Conservation (phyloP, 1,140 invertebrate genomes). For the Kradibia gibbosae region DNA sequence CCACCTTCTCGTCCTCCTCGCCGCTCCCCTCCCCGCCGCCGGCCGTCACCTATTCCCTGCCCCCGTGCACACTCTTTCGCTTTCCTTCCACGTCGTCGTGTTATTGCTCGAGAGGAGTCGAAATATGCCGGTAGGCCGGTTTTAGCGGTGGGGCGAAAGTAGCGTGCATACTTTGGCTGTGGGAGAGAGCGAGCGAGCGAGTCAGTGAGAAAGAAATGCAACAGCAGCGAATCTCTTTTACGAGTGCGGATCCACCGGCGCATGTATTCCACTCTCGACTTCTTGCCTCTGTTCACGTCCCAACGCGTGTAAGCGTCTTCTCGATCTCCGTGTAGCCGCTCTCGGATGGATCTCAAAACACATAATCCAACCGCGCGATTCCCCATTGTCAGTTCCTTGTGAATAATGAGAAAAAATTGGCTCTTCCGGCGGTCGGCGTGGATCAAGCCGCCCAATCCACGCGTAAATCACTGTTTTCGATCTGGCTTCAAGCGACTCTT, state of each 20-base stretch:
- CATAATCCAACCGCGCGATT: neutral
- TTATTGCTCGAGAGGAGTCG: conserved; percentile 52
- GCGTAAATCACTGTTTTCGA: neutral
- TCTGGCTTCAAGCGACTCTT: neutral
- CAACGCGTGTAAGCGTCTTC: neutral
- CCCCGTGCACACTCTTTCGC: conserved; percentile 37
- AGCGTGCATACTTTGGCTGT: conserved; percentile 54
- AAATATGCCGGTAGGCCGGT: conserved; percentile 52
- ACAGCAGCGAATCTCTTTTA: neutral
- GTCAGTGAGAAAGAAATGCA: conserved; percentile 18
- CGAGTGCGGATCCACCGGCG: too few relatives aligned
- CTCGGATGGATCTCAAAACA: neutral
- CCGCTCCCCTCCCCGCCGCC: conserved; percentile 4
- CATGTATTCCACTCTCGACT: too few relatives aligned
- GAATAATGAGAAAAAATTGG: neutral
- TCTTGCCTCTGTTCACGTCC: too few relatives aligned
- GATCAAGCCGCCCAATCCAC: neutral
- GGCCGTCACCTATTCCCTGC: conserved; percentile 13
- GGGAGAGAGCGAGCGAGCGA: neutral
- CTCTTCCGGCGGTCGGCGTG: neutral
- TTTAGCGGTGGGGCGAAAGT: conserved; percentile 50
- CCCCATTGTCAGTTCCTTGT: neutral
- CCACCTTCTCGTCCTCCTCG: conserved; percentile 24
- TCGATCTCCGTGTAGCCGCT: neutral
- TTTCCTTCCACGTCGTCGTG: conserved; percentile 47